Base-by-base conservation (phyloP, 2,797 vertebrate species). In the Manis javanica region DNA sequence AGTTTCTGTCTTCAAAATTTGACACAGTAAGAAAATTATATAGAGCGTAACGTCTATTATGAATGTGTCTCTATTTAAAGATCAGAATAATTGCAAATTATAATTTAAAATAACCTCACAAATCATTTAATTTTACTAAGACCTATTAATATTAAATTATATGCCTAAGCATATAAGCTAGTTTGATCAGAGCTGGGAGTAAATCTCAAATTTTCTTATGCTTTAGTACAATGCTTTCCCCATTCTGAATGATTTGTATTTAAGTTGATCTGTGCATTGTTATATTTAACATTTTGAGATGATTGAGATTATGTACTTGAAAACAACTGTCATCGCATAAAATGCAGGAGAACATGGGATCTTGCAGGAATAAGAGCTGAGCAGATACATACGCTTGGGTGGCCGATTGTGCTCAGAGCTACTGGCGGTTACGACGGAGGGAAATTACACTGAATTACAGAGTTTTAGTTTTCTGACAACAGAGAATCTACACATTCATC, bases 71-170 rank as follows among this genome's bases (percentile, higher is more conserved):
- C n/a, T 94, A 92, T 92, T 92, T 97, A 97, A 96, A 96, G 89
- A 89, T 91, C 18, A 94, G 91, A 75, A 96, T 94, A 94, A 96
- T 84, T 96, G 53, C 26, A 72, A 74, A 71, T 81, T 90, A 90
- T 93, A 93, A 95, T 93, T 95, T 89, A 87, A 96, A 96, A 55
- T 12, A 31, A 42, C 66, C 42, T 96, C 82, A 88, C 88, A 96
- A 95, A 71, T 92, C 72, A 92, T 94, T 96, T 95, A 87, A 91
- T 94, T 95, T 95, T 96, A 91, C 71, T 83, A 75, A 85, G 34
- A 13, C 13, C 26, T 94, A 46, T 94, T 91, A 89, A 83, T 89
- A 94, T 85, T 91, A 96, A 95, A 94, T 95, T 86, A 81, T 61
- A 87, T 84, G 57, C 31, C 42, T 63, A 83, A 87, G n/a, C 69